Conservation (phyloP, 2,113 vertebrate genomes). For the Chaenocephalus aceratus region DNA sequence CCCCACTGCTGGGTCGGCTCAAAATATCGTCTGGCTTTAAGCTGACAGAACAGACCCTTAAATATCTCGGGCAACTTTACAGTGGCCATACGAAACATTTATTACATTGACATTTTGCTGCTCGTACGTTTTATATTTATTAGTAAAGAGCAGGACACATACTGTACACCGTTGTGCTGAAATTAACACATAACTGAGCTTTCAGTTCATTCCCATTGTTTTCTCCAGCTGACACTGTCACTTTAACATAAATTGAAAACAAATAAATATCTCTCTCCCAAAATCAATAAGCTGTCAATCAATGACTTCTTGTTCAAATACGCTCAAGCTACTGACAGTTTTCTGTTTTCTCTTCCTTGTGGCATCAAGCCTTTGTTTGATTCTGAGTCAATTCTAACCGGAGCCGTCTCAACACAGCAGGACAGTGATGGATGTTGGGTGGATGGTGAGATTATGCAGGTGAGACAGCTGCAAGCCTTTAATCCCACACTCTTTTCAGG, state of each 20-base stretch:
- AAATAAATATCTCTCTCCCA: conserved; percentile 18
- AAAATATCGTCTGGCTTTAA: conserved; percentile 52
- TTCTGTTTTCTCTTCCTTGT: conserved; percentile 36
- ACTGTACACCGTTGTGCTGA: conserved; percentile 26
- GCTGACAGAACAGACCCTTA: conserved; percentile 61
- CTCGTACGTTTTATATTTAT: conserved; percentile 62
- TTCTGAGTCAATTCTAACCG: conserved; percentile 50
- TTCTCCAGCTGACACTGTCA: conserved; percentile 45
- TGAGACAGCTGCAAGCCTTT: conserved; percentile 67
- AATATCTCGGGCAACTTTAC: conserved; percentile 54
- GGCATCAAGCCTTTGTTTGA: conserved; percentile 43
- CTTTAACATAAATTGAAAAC: conserved; percentile 39
- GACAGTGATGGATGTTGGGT: conserved; percentile 63
- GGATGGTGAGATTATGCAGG: conserved; percentile 71
- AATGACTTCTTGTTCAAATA: conserved; percentile 60
- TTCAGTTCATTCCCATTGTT: conserved; percentile 26
- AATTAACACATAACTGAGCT: conserved; percentile 38
- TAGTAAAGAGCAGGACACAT: conserved; percentile 7
- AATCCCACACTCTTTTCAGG: conserved; percentile 62
- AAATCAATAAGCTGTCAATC: conserved; percentile 68
- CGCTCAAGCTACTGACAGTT: conserved; percentile 47
- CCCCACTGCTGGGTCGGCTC: conserved; percentile 37
- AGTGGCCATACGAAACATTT: conserved; percentile 37
- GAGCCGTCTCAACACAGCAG: conserved; percentile 29
- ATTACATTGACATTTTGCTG: conserved; percentile 61